Conservation (phyloP, 2,113 vertebrate genomes). For the Gopherus evgoodei region DNA sequence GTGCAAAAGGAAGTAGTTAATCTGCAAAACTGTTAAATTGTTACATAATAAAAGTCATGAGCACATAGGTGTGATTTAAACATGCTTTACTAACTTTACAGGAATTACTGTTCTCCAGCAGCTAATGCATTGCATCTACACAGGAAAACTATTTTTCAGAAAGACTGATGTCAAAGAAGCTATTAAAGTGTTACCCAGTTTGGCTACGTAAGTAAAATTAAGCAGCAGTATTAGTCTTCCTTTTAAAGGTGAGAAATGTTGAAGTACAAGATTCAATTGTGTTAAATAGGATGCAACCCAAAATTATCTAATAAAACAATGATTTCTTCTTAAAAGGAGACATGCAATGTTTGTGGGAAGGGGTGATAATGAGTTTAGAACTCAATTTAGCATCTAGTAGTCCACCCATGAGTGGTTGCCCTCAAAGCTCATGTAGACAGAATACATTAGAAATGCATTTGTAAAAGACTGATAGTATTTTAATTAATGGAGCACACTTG, state of each 20-base stretch:
- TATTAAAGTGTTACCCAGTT: background rate
- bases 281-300: background rate
- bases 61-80: conserved; percentile 68
- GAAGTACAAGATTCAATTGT: background rate
- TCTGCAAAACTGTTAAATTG: conserved; percentile 64
- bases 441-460: conserved; percentile 43
- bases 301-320: conserved; percentile 1
- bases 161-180: background rate
- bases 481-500: conserved; percentile 71
- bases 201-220: conserved; percentile 4
- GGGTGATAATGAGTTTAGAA: background rate
- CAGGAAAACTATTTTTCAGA: conserved; percentile 38
- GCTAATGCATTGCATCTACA: background rate
- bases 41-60: conserved; percentile 64
- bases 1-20: conserved; percentile 47
- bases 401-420: background rate
- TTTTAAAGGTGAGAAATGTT: background rate
- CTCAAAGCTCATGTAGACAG: background rate
- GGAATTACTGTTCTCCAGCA: conserved; percentile 23
- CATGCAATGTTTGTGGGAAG: background rate
- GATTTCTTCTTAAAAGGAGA: background rate
- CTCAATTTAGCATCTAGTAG: background rate
- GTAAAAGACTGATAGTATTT: conserved; percentile 67
- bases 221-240: background rate
- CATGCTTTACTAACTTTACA: conserved; percentile 50